A percentile compares a stretch with the other conserved stretches of the same genome.
These are phyloP conservation scores for Thalassoma bifasciatum DNA, from an alignment of 2,113 vertebrate genomes.

Conservation along the genomic window DNA sequence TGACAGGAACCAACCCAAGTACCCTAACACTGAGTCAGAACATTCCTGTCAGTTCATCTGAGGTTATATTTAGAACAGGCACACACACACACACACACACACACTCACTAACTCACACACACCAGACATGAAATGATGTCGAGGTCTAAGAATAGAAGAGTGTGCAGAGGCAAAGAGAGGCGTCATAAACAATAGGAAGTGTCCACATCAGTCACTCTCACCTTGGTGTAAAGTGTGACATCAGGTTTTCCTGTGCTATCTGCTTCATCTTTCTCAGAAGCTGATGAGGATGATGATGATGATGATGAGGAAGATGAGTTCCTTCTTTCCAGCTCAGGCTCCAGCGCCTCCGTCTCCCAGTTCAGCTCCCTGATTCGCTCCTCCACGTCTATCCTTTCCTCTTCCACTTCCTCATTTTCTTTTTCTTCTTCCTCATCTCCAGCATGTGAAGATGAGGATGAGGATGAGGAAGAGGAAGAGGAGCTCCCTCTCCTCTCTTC, in stretches of 20 bases:
- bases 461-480: constrained; percentile 52
- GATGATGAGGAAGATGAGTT: constrained; percentile 51
- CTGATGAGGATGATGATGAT: constrained; percentile 49
- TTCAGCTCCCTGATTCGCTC: not conserved
- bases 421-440: constrained; percentile 1
- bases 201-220: constrained; percentile 21
- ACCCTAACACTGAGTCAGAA: constrained; percentile 50
- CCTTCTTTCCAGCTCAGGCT: not conserved
- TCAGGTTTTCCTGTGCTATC: accelerated
- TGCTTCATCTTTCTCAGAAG: constrained; percentile 39
- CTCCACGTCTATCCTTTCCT: constrained; percentile 6
- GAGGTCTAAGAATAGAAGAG: constrained; percentile 22
- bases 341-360: constrained; percentile 11
- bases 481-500: constrained; percentile 15
- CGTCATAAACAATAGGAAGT: not conserved
- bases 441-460: constrained; percentile 38
- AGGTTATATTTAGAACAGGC: constrained; percentile 69
- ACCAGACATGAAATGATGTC: constrained; percentile 17
- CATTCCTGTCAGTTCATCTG: constrained; percentile 70
- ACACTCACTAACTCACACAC: not conserved
- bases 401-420: constrained; percentile 8
- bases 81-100: not conserved
- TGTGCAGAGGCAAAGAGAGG: not conserved
- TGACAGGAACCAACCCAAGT: constrained; percentile 29
- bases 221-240: constrained; percentile 59